A percentile compares a stretch with the other conserved stretches of the same genome.
Evolutionary conservation across 2,888 invertebrate species (phyloP).

Genomic region (Chloroclysta siterata): DNA sequence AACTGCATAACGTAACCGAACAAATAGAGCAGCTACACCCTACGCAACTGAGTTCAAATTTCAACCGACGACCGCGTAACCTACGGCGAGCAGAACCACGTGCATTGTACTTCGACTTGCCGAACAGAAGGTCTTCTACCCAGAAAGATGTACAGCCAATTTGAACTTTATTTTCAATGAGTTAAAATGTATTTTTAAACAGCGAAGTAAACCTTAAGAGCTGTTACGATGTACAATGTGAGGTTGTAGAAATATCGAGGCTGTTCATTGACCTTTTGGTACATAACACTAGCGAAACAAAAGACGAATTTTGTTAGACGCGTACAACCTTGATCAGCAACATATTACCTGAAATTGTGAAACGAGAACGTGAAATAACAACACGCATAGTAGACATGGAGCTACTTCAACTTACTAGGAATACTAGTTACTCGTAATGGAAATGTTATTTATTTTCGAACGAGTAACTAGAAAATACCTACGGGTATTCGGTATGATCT

Average conservation of each 20-base stretch:
- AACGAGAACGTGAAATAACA: constrained; percentile 23
- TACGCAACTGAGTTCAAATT: constrained; percentile 62
- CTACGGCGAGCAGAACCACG: constrained; percentile 57
- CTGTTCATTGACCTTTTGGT: constrained; percentile 84
- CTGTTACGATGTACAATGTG: constrained; percentile 56
- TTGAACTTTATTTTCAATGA: constrained; percentile 61
- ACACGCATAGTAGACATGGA: background rate
- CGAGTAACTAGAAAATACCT: background rate
- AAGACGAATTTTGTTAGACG: constrained; percentile 76
- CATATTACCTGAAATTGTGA: constrained; percentile 56
- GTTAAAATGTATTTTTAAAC: constrained; percentile 57
- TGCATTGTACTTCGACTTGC: constrained; percentile 59
- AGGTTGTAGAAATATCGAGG: constrained; percentile 81
- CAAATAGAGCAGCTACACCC: constrained; percentile 55
- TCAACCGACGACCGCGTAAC: constrained; percentile 51
- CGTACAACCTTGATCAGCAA: constrained; percentile 76
- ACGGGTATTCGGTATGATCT: background rate
- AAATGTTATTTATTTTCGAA: no score
- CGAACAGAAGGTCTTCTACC: constrained; percentile 66
- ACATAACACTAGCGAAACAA: constrained; percentile 81
- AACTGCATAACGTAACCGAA: constrained; percentile 49
- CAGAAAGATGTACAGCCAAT: constrained; percentile 37
- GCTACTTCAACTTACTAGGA: background rate
- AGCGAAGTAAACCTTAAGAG: constrained; percentile 50
- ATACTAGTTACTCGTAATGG: background rate